phyloP scores from a whole-genome alignment of 2,113 vertebrate genomes.

The Rhineura floridana region DNA sequence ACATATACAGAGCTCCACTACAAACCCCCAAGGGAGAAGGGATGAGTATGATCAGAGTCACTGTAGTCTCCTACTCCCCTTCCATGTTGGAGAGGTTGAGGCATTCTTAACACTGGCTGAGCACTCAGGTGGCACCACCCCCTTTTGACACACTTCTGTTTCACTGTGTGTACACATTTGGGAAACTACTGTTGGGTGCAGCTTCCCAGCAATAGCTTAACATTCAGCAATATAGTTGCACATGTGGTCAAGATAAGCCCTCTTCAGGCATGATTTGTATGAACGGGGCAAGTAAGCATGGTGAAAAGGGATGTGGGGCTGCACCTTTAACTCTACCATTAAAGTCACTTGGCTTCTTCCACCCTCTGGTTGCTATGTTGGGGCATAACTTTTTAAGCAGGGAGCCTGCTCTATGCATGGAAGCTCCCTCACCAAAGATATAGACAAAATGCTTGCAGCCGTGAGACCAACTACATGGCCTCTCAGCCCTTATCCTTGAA shows the following conservation, averaged over 20 bases:
- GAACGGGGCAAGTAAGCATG: background rate
- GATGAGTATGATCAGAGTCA: too few relatives aligned
- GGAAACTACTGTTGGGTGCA: background rate
- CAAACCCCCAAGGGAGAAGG: background rate
- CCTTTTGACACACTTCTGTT: background rate
- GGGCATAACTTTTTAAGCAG: background rate
- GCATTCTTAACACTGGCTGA: too few relatives aligned
- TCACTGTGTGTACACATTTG: background rate
- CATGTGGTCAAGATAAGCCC: background rate
- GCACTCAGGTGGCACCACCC: background rate
- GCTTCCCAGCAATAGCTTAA: background rate
- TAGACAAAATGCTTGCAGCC: too few relatives aligned
- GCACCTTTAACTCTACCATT: background rate
- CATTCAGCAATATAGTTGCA: background rate
- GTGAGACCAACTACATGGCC: too few relatives aligned
- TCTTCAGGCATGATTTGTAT: background rate
- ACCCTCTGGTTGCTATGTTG: background rate
- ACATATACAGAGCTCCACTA: too few relatives aligned
- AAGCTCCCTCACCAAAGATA: background rate
- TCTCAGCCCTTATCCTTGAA: too few relatives aligned
- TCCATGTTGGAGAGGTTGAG: background rate
- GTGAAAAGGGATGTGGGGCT: background rate
- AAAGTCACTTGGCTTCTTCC: background rate
- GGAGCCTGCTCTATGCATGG: background rate
- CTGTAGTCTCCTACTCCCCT: background rate